Evolutionary conservation across 2,797 vertebrate species (phyloP), one percentile per base, ranked within the genome.

Genomic region (Myiotriccus ornatus): DNA sequence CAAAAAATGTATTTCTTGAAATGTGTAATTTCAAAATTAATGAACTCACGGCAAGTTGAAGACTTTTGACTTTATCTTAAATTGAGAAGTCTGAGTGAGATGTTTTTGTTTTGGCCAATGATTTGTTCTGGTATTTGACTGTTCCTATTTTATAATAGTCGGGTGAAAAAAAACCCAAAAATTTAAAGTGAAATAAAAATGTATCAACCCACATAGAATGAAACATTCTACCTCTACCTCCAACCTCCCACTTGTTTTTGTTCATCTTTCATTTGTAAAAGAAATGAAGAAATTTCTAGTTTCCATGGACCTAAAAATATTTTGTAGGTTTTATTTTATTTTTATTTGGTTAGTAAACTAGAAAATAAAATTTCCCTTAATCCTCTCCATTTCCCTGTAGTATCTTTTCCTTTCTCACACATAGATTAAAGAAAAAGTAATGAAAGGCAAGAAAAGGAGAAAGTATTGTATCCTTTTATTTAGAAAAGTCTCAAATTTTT

Each of bases 111-210:
- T 75, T 55, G 81, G 23, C 20, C 17, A 86, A 43, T n/a, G 55
- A 16, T 63, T 81, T 77, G 8, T 57, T 69, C 39, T n/a, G 7
- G 16, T 9, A 47, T 47, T 75, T 64, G 28, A 50, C 14, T 59
- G 10, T 23, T 52, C 23, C 43, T 63, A 50, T 59, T 90, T 89
- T 59, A 21, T 37, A 87, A 52, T 2, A 27, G 12, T 15, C 27
- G 5, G 12, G 7, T 46, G 7, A 16, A 83, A 63, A 65, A 74
- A 20, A 0, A 0, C 1, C 7, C 6, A 11, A 2, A 2, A 68
- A 47, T 21, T 35, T 43, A 62, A 69, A 71, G 14, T 53, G 39
- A 76, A 85, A 71, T 27, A 47, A 32, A 67, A 57, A 9, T 57
- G 2, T 34, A 49, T 19, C 20, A 84, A n/a, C 10, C 8, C 14